Base-by-base conservation (phyloP, 2,113 vertebrate species). In the Hemiprocne comata region DNA sequence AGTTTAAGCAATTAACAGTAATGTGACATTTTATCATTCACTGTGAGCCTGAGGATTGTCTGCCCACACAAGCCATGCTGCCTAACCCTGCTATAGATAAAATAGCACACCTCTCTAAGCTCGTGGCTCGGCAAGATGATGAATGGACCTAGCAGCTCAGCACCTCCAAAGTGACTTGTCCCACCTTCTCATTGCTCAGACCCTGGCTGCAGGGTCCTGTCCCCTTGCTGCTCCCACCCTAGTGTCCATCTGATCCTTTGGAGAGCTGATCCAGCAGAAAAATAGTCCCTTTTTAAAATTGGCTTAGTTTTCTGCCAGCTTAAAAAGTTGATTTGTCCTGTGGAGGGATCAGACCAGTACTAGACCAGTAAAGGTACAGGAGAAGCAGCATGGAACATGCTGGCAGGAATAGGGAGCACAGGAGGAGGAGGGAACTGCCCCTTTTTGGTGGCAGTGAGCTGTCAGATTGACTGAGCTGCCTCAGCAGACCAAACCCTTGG, bases 1-100 rank as follows among this genome's bases (percentile, higher is more conserved):
- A 67, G 38, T 85, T 91, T 66, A 66, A 65, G 71, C 77, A 75
- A 78, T 82, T 51, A 93, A 86, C 88, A 93, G 81, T 87, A 90
- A 94, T 87, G 88, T 25, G 57, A 4, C 86, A 72, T 55, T 93
- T 92, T 46, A 46, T 42, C 83, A 81, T 75, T 79, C 70, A 72
- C 83, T 67, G 86, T 1, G 13, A 95, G 79, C 85, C 92, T 65
- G 83, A 90, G 85, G 73, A 72, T 31, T 78, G 40, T 25, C 36
- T 29, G 26, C 50, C 58, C 92, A 78, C 57, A 78, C 17, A 67
- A 93, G 55, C 72, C 88, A 54, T 40, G 64, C 58, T 5, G 24
- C 69, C 73, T 34, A 55, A 66, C 44, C 44, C 71, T 54, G 69
- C 29, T 48, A 19, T 2, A 55, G 33, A 71, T 38, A 55, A n/a